phyloP scores from a whole-genome alignment of 2,888 invertebrate species.

The Cerceris rybyensis region DNA sequence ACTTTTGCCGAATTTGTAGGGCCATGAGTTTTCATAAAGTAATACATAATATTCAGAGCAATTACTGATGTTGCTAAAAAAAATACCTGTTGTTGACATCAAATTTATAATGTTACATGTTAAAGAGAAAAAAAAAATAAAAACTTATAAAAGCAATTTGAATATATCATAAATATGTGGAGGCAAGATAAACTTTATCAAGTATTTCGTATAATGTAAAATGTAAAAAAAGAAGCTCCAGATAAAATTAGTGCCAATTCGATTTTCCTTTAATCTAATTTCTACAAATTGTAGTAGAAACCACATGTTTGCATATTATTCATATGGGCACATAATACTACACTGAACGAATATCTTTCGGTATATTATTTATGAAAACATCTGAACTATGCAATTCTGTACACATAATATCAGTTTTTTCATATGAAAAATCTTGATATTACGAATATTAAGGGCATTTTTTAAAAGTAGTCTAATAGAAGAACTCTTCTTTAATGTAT shows the following conservation, averaged over 20 bases:
- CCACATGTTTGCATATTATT: conserved; percentile 30
- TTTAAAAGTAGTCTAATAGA: conserved; percentile 18
- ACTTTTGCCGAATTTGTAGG: conserved; percentile 42
- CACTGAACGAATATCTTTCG: conserved; percentile 22
- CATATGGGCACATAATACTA: conserved; percentile 18
- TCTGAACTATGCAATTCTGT: background rate
- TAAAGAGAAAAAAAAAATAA: conserved; percentile 49
- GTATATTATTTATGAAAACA: conserved; percentile 26
- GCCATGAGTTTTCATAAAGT: conserved; percentile 37
- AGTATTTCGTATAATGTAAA: conserved; percentile 48
- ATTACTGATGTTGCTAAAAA: conserved; percentile 55
- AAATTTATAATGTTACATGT: conserved; percentile 70
- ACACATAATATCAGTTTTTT: conserved; percentile 2
- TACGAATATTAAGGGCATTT: conserved; percentile 14
- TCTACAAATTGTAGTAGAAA: conserved; percentile 23
- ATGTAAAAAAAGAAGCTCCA: conserved; percentile 34
- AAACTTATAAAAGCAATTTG: conserved; percentile 48
- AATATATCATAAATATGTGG: conserved; percentile 41
- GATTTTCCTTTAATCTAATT: conserved; percentile 23
- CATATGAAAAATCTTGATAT: conserved; percentile 10
- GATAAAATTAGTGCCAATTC: conserved; percentile 55
- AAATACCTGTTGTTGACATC: conserved; percentile 58
- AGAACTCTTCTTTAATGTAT: conserved; percentile 6
- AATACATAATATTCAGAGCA: conserved; percentile 40
- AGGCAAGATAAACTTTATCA: conserved; percentile 37